Percentiles rank a stretch among this genome's conserved stretches.
These are phyloP conservation scores for Merodon equestris DNA, from an alignment of 2,888 invertebrate genomes.

Conservation along the genomic window DNA sequence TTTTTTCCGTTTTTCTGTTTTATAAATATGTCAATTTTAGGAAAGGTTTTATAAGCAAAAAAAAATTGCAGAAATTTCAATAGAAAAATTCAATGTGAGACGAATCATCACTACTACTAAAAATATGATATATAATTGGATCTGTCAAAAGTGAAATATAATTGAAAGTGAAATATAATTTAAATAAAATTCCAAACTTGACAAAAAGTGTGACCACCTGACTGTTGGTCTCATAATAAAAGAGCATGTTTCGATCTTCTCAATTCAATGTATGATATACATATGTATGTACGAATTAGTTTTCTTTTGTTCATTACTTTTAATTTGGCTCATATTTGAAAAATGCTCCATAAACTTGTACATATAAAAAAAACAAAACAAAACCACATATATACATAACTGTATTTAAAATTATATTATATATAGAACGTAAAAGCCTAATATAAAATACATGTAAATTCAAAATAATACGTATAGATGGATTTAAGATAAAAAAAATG, in stretches of 20 bases:
- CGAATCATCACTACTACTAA: no score
- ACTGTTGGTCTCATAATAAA: no score
- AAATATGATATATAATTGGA: no score
- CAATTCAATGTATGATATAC: no score
- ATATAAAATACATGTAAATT: slow-evolving; percentile 17
- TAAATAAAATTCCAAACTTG: no score
- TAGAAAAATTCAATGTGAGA: no score
- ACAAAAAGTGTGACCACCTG: no score
- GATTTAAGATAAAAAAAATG: slow-evolving; percentile 22
- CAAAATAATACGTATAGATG: slow-evolving; percentile 41
- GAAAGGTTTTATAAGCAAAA: background rate
- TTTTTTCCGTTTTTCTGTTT: background rate
- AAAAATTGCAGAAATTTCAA: no score
- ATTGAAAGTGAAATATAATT: no score
- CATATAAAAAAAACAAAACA: background rate
- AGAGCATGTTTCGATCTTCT: no score
- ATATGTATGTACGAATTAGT: no score
- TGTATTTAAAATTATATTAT: slow-evolving; percentile 37
- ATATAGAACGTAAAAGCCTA: slow-evolving; percentile 42
- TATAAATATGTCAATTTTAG: slow-evolving; percentile 10
- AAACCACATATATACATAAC: background rate
- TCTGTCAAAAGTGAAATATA: no score
- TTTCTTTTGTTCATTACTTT: background rate
- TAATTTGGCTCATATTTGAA: background rate
- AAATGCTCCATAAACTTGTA: background rate